These are phyloP conservation scores for Polyergus mexicanus DNA, from an alignment of 1,140 invertebrate species.

Conservation along the genomic window DNA sequence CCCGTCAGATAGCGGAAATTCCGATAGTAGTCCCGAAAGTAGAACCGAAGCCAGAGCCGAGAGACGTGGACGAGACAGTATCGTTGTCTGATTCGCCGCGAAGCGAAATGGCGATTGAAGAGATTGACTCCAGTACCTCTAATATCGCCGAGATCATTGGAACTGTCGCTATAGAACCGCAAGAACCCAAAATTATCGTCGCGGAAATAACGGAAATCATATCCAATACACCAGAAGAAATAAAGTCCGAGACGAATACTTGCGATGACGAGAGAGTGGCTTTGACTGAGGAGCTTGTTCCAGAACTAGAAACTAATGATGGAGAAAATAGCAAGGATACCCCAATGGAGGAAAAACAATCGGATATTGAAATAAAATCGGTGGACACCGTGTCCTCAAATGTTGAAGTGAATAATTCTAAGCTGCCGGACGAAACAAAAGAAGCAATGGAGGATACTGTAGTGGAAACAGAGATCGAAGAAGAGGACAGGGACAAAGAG, in stretches of 20 bases:
- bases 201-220: constrained; percentile 58
- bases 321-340: constrained; percentile 52
- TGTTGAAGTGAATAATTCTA: constrained; percentile 60
- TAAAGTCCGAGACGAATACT: constrained; percentile 60
- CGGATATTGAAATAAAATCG: constrained; percentile 46
- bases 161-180: constrained; percentile 79
- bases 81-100: constrained; percentile 79
- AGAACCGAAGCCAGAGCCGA: constrained; percentile 68
- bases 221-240: constrained; percentile 48
- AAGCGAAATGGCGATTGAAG: constrained; percentile 83
- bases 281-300: constrained; percentile 50
- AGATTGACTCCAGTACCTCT: constrained; percentile 83
- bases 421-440: constrained; percentile 41
- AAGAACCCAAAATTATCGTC: constrained; percentile 77
- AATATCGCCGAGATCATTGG: constrained; percentile 85
- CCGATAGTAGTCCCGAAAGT: constrained; percentile 53
- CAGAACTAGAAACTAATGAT: constrained; percentile 44
- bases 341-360: constrained; percentile 62
- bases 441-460: constrained; percentile 51
- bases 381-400: constrained; percentile 29
- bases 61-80: constrained; percentile 75
- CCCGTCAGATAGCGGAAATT: constrained; percentile 61
- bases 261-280: constrained; percentile 51
- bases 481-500: constrained; percentile 73
- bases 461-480: constrained; percentile 51